phyloP scores from a whole-genome alignment of 2,797 vertebrate genomes.

The Phyllotis vaccarum region DNA sequence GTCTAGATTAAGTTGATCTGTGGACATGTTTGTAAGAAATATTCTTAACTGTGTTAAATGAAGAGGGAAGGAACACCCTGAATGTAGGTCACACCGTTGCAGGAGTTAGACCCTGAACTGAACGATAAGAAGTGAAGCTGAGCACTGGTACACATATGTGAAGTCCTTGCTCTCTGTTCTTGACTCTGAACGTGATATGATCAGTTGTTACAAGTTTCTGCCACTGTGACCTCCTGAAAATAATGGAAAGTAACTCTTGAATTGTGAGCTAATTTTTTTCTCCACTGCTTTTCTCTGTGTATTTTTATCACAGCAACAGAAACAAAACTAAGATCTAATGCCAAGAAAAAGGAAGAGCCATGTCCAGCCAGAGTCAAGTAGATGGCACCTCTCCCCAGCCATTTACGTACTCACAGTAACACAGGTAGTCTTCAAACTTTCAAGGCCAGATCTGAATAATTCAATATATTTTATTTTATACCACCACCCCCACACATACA shows the following conservation, averaged over 20 bases:
- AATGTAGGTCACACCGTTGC: background rate
- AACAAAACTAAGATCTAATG: background rate
- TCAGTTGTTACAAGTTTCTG: background rate
- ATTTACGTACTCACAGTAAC: background rate
- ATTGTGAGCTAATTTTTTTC: background rate
- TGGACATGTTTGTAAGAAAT: background rate
- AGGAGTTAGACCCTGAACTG: background rate
- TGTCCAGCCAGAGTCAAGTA: rapidly evolving
- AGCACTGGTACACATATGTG: too few relatives aligned
- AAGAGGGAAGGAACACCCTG: background rate
- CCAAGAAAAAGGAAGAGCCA: background rate
- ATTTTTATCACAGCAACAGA: background rate
- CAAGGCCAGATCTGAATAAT: background rate
- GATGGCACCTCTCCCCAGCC: rapidly evolving
- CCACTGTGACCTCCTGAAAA: background rate
- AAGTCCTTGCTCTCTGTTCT: background rate
- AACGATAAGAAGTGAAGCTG: too few relatives aligned
- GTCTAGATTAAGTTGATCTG: background rate
- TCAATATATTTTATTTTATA: background rate
- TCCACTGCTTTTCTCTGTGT: too few relatives aligned
- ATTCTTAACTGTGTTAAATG: background rate
- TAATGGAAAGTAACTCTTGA: background rate
- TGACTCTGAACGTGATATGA: too few relatives aligned
- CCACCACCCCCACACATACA: background rate
- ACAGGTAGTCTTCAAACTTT: background rate